Evolutionary conservation across 2,888 invertebrate species (phyloP).

Genomic region (Torymus aiolomorphi): DNA sequence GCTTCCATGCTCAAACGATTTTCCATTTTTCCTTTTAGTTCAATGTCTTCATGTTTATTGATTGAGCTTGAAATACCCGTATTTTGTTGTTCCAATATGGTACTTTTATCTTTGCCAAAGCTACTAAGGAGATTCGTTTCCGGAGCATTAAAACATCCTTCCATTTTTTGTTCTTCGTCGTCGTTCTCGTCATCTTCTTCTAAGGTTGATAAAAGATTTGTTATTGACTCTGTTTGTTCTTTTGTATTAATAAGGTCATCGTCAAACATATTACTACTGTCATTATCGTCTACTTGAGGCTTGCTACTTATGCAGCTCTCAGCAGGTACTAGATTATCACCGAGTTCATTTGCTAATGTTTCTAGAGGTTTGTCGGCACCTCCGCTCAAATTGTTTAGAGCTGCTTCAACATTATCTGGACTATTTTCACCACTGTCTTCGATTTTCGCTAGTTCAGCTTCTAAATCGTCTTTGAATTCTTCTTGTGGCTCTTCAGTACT

Average conservation of each 20-base stretch:
- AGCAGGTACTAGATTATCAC: not conserved
- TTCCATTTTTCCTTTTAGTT: not conserved
- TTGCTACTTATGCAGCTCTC: slow-evolving; percentile 1
- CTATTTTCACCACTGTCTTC: slow-evolving; percentile 17
- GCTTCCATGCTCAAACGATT: not conserved
- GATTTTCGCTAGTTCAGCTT: slow-evolving; percentile 9
- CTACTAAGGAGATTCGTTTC: not conserved
- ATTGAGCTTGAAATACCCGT: not conserved
- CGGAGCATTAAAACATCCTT: not conserved
- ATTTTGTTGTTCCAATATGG: not conserved
- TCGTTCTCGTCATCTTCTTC: slow-evolving; percentile 44
- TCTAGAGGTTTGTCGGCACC: not conserved
- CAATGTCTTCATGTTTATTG: not conserved
- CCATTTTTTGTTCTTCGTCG: not conserved
- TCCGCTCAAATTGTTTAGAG: slow-evolving; percentile 15
- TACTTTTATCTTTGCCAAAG: not conserved
- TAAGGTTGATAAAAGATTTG: slow-evolving; percentile 45
- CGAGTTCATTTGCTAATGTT: not conserved
- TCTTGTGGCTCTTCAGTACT: not conserved
- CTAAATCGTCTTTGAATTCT: slow-evolving; percentile 26
- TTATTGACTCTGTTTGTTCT: slow-evolving; percentile 45
- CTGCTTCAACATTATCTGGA: slow-evolving; percentile 19
- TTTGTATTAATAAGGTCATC: slow-evolving; percentile 33
- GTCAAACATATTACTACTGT: slow-evolving; percentile 36
- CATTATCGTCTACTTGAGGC: not conserved